Conservation (phyloP, 2,113 vertebrate species). For the Corythoichthys haematopterus region DNA sequence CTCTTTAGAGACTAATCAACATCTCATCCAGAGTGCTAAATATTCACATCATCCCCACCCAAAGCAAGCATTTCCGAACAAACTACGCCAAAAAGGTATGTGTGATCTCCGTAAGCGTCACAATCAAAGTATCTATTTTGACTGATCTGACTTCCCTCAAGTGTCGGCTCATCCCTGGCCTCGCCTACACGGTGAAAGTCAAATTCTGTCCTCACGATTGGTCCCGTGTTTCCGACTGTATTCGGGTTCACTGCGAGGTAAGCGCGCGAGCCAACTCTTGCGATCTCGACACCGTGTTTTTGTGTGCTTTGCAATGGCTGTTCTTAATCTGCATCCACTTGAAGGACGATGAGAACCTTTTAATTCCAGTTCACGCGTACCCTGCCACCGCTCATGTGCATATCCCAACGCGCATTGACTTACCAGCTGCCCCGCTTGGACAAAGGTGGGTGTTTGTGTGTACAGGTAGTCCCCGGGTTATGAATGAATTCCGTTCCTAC, state of each 20-base stretch:
- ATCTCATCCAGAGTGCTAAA: constrained; percentile 75
- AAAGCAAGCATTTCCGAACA: constrained; percentile 85
- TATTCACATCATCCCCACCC: constrained; percentile 84
- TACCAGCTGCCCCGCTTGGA: constrained; percentile 79
- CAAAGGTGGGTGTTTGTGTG: constrained; percentile 73
- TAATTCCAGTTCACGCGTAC: constrained; percentile 87
- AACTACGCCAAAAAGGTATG: constrained; percentile 83
- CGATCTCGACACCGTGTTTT: neutral
- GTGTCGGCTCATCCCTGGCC: constrained; percentile 83
- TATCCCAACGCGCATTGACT: constrained; percentile 81
- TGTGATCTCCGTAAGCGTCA: constrained; percentile 11
- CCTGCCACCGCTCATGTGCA: constrained; percentile 79
- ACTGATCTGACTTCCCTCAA: constrained; percentile 50
- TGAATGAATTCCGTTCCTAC: too few relatives aligned
- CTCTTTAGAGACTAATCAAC: constrained; percentile 84
- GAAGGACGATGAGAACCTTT: constrained; percentile 84
- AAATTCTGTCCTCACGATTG: constrained; percentile 86
- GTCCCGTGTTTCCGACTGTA: constrained; percentile 89
- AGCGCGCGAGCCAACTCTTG: neutral
- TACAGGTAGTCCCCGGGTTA: too few relatives aligned
- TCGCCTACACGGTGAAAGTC: constrained; percentile 76
- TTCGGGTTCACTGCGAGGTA: constrained; percentile 88
- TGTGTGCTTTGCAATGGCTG: constrained; percentile 6
- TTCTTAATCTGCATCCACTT: constrained; percentile 18
- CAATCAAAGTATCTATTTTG: neutral